These are phyloP conservation scores for Arge pagana DNA, from an alignment of 2,888 invertebrate genomes.

Conservation along the genomic window DNA sequence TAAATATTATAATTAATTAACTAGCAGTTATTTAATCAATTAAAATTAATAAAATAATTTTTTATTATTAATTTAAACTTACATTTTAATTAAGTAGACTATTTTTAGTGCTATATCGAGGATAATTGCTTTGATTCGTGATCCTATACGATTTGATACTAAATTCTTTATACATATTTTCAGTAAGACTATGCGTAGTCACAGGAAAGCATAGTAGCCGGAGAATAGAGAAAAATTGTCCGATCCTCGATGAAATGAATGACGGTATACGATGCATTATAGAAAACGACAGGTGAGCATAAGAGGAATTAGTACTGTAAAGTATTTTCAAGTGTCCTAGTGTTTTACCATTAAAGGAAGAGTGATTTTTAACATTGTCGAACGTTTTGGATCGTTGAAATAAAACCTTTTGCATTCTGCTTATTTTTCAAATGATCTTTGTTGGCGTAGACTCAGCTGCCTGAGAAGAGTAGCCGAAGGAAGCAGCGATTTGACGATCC, in stretches of 20 bases:
- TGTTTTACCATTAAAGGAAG: not conserved
- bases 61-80: no score
- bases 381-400: not conserved
- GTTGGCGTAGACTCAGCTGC: slow-evolving; percentile 72
- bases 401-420: slow-evolving; percentile 3
- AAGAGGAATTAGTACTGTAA: slow-evolving; percentile 1
- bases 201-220: slow-evolving; percentile 68
- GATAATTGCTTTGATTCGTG: no score
- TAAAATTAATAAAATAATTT: no score
- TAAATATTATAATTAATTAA: no score
- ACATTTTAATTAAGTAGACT: no score
- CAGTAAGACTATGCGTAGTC: slow-evolving; percentile 75
- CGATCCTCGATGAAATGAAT: slow-evolving; percentile 63
- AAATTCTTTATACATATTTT: slow-evolving; percentile 36
- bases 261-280: slow-evolving; percentile 73
- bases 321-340: not conserved
- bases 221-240: slow-evolving; percentile 68
- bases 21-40: no score
- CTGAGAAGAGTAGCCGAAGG: slow-evolving; percentile 76
- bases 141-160: not conserved
- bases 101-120: no score
- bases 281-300: slow-evolving; percentile 69
- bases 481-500: slow-evolving; percentile 81
- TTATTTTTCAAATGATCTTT: slow-evolving; percentile 3
- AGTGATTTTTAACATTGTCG: not conserved